Conservation (phyloP, 2,113 vertebrate genomes). For the Dinomys branickii region DNA sequence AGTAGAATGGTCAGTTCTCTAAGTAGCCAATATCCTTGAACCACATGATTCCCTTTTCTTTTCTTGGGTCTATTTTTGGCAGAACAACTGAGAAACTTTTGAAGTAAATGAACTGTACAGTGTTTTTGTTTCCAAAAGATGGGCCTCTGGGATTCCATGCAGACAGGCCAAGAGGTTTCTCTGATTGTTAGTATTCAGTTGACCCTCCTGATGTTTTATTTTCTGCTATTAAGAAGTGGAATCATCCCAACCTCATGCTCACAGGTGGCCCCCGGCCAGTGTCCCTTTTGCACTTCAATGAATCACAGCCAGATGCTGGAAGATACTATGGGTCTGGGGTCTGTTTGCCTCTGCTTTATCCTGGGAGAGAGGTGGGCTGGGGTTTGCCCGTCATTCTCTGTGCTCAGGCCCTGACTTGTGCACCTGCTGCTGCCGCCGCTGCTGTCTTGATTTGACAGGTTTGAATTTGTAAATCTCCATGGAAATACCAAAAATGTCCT, state of each 20-base stretch:
- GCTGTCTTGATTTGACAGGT: not conserved
- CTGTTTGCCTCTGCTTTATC: not conserved
- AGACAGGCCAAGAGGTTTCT: not conserved
- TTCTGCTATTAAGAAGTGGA: not conserved
- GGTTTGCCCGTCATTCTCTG: not conserved
- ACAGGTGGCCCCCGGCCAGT: not conserved
- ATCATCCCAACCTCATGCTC: not conserved
- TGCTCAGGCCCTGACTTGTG: not conserved
- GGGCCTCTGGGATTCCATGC: not conserved
- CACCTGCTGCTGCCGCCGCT: not conserved
- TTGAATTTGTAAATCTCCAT: not conserved
- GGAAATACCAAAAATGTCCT: not conserved
- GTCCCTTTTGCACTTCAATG: accelerated
- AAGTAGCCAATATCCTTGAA: not conserved
- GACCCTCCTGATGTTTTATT: not conserved
- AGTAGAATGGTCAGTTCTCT: slow-evolving; percentile 37
- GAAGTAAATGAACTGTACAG: slow-evolving; percentile 16
- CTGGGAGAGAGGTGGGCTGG: not conserved
- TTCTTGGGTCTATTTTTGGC: slow-evolving; percentile 54
- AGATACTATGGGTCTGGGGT: accelerated
- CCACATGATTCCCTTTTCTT: not conserved
- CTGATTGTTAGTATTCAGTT: slow-evolving; percentile 9
- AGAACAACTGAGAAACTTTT: slow-evolving; percentile 60
- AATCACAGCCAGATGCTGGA: not conserved
- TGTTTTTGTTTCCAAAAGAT: slow-evolving; percentile 11